Evolutionary conservation across 2,888 invertebrate genomes (phyloP).

Genomic region (Pristionchus fissidentatus): DNA sequence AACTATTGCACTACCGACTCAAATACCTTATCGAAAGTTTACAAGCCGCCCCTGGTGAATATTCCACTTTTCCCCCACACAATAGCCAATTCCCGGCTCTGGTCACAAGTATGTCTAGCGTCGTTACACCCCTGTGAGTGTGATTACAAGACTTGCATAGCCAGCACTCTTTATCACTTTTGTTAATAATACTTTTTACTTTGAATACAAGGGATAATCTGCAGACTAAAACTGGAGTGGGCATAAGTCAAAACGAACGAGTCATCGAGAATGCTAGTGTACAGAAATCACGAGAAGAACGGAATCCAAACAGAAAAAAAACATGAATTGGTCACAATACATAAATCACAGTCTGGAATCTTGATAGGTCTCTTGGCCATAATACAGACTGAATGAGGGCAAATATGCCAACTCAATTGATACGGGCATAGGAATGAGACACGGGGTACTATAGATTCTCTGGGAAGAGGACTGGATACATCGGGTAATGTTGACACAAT

Average conservation of each 20-base stretch:
- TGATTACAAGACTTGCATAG: not conserved
- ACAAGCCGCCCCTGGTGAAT: too few relatives aligned
- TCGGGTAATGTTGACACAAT: not conserved
- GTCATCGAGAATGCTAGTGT: not conserved
- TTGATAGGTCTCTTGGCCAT: not conserved
- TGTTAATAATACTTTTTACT: not conserved
- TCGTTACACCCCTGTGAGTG: too few relatives aligned
- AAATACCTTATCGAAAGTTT: not conserved
- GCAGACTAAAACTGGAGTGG: too few relatives aligned
- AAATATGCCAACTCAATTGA: not conserved
- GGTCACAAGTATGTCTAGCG: not conserved
- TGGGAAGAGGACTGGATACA: not conserved
- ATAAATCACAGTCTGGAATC: not conserved
- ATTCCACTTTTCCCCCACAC: too few relatives aligned
- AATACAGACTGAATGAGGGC: not conserved
- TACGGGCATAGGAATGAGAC: not conserved
- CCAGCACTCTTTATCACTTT: not conserved
- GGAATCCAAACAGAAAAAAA: too few relatives aligned
- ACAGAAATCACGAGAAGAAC: not conserved
- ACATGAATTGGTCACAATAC: not conserved
- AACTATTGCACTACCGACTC: not conserved
- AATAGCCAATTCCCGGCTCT: too few relatives aligned
- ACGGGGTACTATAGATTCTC: not conserved
- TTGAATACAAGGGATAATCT: too few relatives aligned
- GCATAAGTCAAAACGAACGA: not conserved